Conservation (phyloP, 2,797 vertebrate genomes). For the Cossypha dichroa region DNA sequence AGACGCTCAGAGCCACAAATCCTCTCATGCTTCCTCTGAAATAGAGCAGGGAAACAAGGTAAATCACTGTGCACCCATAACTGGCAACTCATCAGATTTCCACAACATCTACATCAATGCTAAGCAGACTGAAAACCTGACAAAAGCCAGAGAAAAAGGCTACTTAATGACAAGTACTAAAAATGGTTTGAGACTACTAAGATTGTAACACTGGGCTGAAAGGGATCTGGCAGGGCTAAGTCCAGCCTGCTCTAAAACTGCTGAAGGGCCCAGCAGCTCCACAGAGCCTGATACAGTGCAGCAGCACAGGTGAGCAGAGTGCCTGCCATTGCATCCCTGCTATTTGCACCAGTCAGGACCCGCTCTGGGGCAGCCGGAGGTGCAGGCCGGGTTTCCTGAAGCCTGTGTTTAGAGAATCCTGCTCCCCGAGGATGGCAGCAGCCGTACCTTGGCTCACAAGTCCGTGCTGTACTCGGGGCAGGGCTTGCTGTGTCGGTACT, state of each 20-base stretch:
- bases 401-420: accelerated
- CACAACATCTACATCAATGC: neutral
- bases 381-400: neutral
- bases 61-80: accelerated
- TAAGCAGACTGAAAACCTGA: neutral
- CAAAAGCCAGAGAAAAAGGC: neutral
- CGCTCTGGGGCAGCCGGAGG: neutral
- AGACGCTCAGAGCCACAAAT: neutral
- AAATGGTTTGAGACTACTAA: neutral
- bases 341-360: neutral
- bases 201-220: neutral
- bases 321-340: neutral
- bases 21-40: neutral
- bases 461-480: conserved; percentile 77
- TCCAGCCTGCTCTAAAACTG: neutral
- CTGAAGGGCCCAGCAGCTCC: neutral
- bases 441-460: conserved; percentile 57
- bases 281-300: neutral
- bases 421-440: accelerated
- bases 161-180: neutral
- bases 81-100: accelerated
- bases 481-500: conserved; percentile 89
- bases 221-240: too few relatives aligned
- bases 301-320: neutral
- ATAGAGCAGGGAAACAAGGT: neutral